phyloP scores from a whole-genome alignment of 2,113 vertebrate species.

The Eolophus roseicapilla region DNA sequence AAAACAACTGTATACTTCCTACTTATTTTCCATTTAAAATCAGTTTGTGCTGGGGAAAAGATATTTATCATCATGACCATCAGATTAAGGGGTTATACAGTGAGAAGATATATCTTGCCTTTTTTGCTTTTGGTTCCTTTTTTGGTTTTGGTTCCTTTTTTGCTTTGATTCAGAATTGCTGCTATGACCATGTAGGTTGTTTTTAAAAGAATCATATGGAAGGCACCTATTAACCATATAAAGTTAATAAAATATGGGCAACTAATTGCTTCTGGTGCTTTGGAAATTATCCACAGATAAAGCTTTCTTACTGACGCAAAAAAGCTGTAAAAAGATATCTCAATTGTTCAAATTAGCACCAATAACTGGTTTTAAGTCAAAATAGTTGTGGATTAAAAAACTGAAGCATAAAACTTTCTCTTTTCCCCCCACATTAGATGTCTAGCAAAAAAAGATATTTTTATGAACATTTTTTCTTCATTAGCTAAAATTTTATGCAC shows the following conservation, averaged over 20 bases:
- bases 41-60: not conserved
- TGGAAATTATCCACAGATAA: not conserved
- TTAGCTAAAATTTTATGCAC: not conserved
- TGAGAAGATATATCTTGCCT: not conserved
- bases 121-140: not conserved
- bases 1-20: fast-evolving
- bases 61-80: not conserved
- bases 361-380: not conserved
- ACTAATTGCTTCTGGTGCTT: not conserved
- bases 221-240: not conserved
- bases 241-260: not conserved
- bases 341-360: not conserved
- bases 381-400: not conserved
- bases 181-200: not conserved
- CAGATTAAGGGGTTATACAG: not conserved
- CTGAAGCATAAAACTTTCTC: not conserved
- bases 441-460: not conserved
- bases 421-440: not conserved
- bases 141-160: not conserved
- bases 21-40: not conserved
- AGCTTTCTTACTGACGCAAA: not conserved
- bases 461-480: not conserved
- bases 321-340: not conserved
- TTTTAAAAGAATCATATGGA: not conserved
- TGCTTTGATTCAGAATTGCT: not conserved